Evolutionary conservation across 2,113 vertebrate genomes (phyloP).

Genomic region (Myiagra hebetior): DNA sequence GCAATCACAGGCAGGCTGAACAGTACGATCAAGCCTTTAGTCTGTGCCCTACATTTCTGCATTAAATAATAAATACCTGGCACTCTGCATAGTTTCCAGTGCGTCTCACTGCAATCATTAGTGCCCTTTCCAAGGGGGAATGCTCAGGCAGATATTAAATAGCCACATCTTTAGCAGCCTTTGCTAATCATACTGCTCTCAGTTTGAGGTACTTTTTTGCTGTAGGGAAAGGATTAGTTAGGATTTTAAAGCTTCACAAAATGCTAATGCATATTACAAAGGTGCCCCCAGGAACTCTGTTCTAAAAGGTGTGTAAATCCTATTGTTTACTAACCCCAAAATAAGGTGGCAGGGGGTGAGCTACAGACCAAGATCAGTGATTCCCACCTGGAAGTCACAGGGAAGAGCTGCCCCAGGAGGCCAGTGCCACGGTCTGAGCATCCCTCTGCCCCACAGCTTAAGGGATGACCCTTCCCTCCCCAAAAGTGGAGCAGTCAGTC

Average conservation of each 20-base stretch:
- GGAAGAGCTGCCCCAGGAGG: neutral
- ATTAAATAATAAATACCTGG: constrained; percentile 65
- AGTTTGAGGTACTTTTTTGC: constrained; percentile 1
- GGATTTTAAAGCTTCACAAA: constrained; percentile 40
- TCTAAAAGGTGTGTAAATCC: constrained; percentile 6
- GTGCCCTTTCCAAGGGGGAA: constrained; percentile 11
- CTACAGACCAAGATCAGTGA: neutral
- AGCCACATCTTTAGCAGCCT: constrained; percentile 18
- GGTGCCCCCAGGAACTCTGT: neutral
- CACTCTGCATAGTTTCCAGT: constrained; percentile 25
- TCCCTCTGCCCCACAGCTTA: neutral
- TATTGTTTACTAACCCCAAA: neutral
- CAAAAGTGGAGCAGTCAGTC: rapidly evolving
- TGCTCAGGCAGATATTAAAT: constrained; percentile 44
- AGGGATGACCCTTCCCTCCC: neutral
- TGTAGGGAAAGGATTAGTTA: constrained; percentile 24
- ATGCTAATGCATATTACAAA: neutral
- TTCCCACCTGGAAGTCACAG: neutral
- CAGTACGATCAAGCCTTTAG: neutral
- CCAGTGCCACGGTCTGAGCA: rapidly evolving
- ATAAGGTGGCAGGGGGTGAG: rapidly evolving
- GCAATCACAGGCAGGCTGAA: constrained; percentile 20
- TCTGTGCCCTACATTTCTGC: constrained; percentile 52
- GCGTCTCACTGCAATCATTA: constrained; percentile 30
- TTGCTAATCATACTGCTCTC: constrained; percentile 37